Evolutionary conservation across 2,888 invertebrate genomes (phyloP).

Genomic region (Drosophila monieri): DNA sequence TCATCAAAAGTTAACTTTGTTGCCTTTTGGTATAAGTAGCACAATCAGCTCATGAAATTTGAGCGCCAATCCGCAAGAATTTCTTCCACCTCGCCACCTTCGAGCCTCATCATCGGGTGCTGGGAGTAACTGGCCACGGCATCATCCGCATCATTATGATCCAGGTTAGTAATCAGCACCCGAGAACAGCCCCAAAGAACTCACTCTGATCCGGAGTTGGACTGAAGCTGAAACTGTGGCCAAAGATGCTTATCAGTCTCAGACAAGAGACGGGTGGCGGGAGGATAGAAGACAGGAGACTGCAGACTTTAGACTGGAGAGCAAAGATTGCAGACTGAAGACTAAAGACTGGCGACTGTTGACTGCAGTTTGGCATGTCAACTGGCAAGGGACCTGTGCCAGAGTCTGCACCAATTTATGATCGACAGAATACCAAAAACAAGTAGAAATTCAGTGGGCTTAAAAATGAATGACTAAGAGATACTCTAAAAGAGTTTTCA

Average conservation of each 20-base stretch:
- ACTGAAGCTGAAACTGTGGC: constrained; percentile 39
- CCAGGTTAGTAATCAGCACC: constrained; percentile 73
- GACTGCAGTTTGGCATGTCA: constrained; percentile 48
- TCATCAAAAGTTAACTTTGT: constrained; percentile 42
- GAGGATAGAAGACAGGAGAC: constrained; percentile 17
- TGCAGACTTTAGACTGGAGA: constrained; percentile 23
- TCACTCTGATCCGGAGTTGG: constrained; percentile 16
- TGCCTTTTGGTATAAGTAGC: constrained; percentile 55
- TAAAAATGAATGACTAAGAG: neutral
- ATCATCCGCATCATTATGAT: constrained; percentile 46
- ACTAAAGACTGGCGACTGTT: constrained; percentile 34
- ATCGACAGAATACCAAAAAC: constrained; percentile 67
- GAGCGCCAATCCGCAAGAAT: constrained; percentile 50
- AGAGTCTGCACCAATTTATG: constrained; percentile 72
- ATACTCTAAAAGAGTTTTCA: constrained; percentile 7
- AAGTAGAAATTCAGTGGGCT: constrained; percentile 29
- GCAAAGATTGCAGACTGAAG: constrained; percentile 28
- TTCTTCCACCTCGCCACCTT: constrained; percentile 12
- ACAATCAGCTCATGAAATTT: constrained; percentile 67
- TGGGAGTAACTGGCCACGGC: constrained; percentile 19
- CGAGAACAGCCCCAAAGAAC: constrained; percentile 30
- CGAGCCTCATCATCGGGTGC: constrained; percentile 23
- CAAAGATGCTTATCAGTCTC: constrained; percentile 65
- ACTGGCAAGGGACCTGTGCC: constrained; percentile 33
- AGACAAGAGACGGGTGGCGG: constrained; percentile 51